These are phyloP conservation scores for Oscheius sp. DNA, from an alignment of 2,888 invertebrate genomes.

Conservation along the genomic window DNA sequence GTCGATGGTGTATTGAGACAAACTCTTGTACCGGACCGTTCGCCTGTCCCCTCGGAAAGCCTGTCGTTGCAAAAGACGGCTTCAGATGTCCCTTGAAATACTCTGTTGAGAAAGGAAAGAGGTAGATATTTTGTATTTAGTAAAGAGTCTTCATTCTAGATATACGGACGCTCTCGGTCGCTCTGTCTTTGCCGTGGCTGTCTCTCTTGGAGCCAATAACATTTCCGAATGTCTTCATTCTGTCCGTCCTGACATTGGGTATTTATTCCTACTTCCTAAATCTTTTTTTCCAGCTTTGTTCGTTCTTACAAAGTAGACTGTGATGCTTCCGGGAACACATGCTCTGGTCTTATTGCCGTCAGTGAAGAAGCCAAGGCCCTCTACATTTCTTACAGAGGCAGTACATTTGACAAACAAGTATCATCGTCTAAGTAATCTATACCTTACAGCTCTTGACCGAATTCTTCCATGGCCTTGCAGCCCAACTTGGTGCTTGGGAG, in stretches of 20 bases:
- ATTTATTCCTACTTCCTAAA: not conserved
- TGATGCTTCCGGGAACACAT: constrained; percentile 57
- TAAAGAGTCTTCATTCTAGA: constrained; percentile 33
- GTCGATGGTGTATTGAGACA: constrained; percentile 66
- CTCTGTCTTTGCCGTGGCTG: constrained; percentile 63
- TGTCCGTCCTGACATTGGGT: constrained; percentile 65
- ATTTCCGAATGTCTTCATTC: constrained; percentile 62
- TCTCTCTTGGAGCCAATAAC: constrained; percentile 60
- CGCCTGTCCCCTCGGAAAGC: constrained; percentile 63
- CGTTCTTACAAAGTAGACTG: constrained; percentile 66
- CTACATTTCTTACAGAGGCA: constrained; percentile 67
- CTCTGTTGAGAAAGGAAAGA: constrained; percentile 35
- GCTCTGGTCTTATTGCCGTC: constrained; percentile 64
- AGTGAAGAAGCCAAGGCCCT: constrained; percentile 66
- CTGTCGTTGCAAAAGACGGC: constrained; percentile 65
- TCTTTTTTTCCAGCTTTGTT: constrained; percentile 39
- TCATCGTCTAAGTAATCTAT: not conserved
- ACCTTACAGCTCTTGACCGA: constrained; percentile 55
- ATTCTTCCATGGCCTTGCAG: constrained; percentile 65
- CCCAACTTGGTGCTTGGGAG: constrained; percentile 70
- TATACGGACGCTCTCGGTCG: constrained; percentile 68
- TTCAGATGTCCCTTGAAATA: constrained; percentile 66
- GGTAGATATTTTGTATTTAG: constrained; percentile 14
- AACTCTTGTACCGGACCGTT: constrained; percentile 65
- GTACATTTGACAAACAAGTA: constrained; percentile 64